Evolutionary conservation across 2,888 invertebrate species (phyloP).

Genomic region (Drosophila imparisetae): DNA sequence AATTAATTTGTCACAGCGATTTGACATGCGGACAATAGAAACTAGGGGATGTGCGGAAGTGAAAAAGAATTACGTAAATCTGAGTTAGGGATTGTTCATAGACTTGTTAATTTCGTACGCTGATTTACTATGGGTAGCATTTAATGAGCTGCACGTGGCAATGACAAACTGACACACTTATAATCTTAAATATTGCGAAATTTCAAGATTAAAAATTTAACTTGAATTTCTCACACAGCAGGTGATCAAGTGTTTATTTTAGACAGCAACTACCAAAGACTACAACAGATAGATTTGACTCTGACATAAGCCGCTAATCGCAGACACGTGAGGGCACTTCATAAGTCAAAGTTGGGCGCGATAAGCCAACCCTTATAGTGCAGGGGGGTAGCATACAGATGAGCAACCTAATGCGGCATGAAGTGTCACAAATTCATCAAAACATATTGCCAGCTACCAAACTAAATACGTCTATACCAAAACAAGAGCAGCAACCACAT

Average conservation of each 20-base stretch:
- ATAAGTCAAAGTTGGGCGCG: constrained; percentile 34
- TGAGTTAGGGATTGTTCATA: constrained; percentile 15
- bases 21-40: constrained; percentile 53
- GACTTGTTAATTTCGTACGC: constrained; percentile 19
- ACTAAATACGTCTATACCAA: constrained; percentile 27
- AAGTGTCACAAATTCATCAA: constrained; percentile 83
- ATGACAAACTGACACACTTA: background rate
- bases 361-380: constrained; percentile 31
- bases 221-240: constrained; percentile 57
- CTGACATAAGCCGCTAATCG: constrained; percentile 68
- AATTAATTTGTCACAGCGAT: constrained; percentile 75
- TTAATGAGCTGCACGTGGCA: constrained; percentile 47
- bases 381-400: constrained; percentile 8
- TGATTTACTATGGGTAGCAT: constrained; percentile 44
- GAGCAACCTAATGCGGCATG: constrained; percentile 74
- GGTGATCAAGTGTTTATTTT: constrained; percentile 47
- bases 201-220: constrained; percentile 1
- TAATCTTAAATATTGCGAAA: constrained; percentile 6
- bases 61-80: constrained; percentile 27
- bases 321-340: constrained; percentile 80
- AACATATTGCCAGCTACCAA: constrained; percentile 66
- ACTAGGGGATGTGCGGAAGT: constrained; percentile 26
- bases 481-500: constrained; percentile 57
- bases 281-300: constrained; percentile 16
- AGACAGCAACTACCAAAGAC: constrained; percentile 6